Evolutionary conservation across 2,797 vertebrate genomes (phyloP).

Genomic region (Acridotheres tristis): DNA sequence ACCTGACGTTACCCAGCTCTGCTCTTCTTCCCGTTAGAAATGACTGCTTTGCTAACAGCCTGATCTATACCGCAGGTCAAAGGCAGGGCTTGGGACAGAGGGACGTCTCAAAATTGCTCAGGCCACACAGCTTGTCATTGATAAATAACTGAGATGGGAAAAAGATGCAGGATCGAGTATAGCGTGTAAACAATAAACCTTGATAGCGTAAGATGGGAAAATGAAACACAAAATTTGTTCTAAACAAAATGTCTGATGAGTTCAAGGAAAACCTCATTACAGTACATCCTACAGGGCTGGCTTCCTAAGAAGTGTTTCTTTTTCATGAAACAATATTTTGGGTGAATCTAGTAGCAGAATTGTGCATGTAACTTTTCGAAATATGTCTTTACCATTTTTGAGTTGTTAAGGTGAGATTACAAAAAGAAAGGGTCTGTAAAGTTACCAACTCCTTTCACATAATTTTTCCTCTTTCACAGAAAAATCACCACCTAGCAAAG

Average conservation of each 20-base stretch:
- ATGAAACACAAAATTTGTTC: background rate
- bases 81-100: accelerated
- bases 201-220: background rate
- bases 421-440: background rate
- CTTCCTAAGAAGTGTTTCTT: accelerated
- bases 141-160: background rate
- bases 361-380: accelerated
- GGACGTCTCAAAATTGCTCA: accelerated
- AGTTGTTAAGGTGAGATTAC: background rate
- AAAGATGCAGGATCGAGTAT: too few relatives aligned
- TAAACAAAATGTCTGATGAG: background rate
- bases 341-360: background rate
- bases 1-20: background rate
- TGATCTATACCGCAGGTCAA: background rate
- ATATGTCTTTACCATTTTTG: background rate
- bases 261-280: background rate
- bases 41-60: accelerated
- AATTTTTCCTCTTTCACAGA: background rate
- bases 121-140: accelerated
- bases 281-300: accelerated
- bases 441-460: background rate
- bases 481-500: background rate
- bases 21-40: background rate
- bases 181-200: background rate
- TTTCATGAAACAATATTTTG: background rate